These are phyloP conservation scores for Cepaea hortensis DNA, from an alignment of 2,888 invertebrate species.

Conservation along the genomic window DNA sequence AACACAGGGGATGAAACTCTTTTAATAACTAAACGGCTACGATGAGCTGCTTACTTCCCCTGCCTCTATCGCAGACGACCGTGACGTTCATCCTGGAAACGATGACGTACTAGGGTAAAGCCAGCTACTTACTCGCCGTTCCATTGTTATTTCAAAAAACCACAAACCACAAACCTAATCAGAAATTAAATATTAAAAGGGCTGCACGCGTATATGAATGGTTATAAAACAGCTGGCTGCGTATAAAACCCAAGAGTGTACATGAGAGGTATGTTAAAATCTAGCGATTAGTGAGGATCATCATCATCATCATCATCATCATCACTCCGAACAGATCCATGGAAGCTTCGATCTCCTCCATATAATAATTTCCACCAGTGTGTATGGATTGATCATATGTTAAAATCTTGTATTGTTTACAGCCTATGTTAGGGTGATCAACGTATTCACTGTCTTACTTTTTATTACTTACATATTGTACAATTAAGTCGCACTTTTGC, in stretches of 20 bases:
- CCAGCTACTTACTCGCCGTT: neutral
- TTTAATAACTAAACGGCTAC: neutral
- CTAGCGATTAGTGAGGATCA: neutral
- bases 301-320: no score
- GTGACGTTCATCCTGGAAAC: constrained; percentile 33
- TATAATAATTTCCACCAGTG: no score
- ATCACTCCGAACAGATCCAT: no score
- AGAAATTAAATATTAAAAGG: neutral
- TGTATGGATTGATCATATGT: no score
- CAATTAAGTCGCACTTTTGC: no score
- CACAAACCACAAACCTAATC: neutral
- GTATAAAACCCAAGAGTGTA: neutral
- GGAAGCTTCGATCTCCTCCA: no score
- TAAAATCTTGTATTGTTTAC: no score
- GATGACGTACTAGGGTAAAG: constrained; percentile 9
- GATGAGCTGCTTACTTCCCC: neutral
- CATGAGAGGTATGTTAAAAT: neutral
- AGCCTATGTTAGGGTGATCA: no score
- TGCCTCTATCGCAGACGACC: neutral
- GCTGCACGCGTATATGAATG: neutral
- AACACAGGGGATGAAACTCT: neutral
- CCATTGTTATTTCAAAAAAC: neutral
- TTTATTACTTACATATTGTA: no score
- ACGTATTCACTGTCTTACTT: no score
- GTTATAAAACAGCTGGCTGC: neutral